Evolutionary conservation across 2,113 vertebrate species (phyloP).

Genomic region (Ondatra zibethicus): DNA sequence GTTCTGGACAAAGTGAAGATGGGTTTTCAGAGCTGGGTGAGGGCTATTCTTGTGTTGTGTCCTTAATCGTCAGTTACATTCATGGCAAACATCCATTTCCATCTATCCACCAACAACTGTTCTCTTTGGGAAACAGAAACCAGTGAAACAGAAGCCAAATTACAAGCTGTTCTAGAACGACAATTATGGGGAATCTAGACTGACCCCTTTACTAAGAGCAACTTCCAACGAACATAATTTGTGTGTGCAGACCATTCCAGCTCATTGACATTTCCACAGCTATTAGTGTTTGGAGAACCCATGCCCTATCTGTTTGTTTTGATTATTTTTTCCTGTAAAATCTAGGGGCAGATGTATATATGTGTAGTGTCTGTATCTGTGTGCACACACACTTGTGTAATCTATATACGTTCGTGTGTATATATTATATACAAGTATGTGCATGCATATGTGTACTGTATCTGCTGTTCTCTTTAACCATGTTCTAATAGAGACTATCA

Average conservation of each 20-base stretch:
- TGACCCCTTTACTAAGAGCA: neutral
- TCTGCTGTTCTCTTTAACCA: neutral
- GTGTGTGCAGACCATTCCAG: neutral
- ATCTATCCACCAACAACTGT: neutral
- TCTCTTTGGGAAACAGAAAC: conserved; percentile 39
- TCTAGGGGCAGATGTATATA: neutral
- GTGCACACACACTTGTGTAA: too few species aligned
- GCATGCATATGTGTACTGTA: neutral
- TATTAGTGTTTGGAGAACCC: neutral
- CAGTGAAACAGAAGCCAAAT: conserved; percentile 3
- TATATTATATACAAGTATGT: too few species aligned
- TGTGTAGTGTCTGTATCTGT: neutral
- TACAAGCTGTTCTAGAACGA: conserved; percentile 21
- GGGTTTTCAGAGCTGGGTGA: neutral
- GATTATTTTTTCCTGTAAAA: conserved; percentile 22
- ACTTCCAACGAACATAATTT: neutral
- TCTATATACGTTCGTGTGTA: neutral
- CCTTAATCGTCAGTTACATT: neutral
- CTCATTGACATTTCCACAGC: neutral
- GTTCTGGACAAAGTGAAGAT: neutral
- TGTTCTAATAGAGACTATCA: neutral
- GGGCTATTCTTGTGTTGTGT: neutral
- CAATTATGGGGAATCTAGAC: neutral
- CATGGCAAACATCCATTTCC: neutral
- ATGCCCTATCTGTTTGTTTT: neutral